phyloP scores from a whole-genome alignment of 1,140 invertebrate genomes.

The Hestina assimilis region DNA sequence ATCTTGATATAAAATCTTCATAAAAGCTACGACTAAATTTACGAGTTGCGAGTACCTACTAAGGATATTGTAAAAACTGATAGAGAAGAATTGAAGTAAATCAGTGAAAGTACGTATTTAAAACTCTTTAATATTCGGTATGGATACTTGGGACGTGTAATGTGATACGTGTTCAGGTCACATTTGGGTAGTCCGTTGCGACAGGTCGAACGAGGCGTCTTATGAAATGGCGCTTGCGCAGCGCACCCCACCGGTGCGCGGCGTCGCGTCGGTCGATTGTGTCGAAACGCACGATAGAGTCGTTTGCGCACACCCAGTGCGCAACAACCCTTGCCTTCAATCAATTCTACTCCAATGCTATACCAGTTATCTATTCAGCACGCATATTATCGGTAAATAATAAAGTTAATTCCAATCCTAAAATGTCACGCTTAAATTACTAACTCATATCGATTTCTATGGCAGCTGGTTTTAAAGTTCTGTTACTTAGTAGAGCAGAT shows the following conservation, averaged over 20 bases:
- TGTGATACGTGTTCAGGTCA: slow-evolving; percentile 74
- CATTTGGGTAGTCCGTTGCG: slow-evolving; percentile 76
- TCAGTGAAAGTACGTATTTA: neutral
- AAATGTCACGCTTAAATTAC: slow-evolving; percentile 5
- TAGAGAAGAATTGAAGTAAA: too few species aligned
- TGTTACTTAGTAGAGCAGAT: slow-evolving; percentile 24
- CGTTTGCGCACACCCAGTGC: slow-evolving; percentile 47
- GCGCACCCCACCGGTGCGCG: slow-evolving; percentile 64
- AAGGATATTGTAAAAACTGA: too few species aligned
- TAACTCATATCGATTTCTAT: slow-evolving; percentile 14
- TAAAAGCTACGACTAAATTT: too few species aligned
- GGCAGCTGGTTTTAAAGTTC: slow-evolving; percentile 19
- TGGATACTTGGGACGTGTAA: slow-evolving; percentile 53
- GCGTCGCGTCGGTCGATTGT: slow-evolving; percentile 57
- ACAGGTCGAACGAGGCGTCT: slow-evolving; percentile 73
- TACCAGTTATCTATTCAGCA: neutral
- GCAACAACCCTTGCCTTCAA: slow-evolving; percentile 29
- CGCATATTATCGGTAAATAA: neutral
- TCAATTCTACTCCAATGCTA: neutral
- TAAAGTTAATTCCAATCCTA: neutral
- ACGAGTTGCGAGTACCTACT: too few species aligned
- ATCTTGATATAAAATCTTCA: too few species aligned
- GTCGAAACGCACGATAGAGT: slow-evolving; percentile 64
- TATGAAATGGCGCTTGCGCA: slow-evolving; percentile 74
- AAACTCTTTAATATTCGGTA: slow-evolving; percentile 35